phyloP scores from a whole-genome alignment of 1,140 invertebrate species.

The Zaprionus ghesquierei region DNA sequence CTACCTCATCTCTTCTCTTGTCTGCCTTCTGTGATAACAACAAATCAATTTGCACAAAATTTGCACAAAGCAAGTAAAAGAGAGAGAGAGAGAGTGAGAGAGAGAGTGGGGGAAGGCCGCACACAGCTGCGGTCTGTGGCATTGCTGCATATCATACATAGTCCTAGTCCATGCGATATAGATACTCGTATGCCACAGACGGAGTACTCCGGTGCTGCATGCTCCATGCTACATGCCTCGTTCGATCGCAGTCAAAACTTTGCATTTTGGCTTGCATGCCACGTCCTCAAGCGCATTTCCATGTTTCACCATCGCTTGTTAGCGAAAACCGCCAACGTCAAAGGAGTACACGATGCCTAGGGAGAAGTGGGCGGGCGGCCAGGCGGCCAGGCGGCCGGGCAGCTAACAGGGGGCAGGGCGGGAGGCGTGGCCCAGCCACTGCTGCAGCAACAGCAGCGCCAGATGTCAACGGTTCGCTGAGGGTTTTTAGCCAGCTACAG shows the following conservation, averaged over 20 bases:
- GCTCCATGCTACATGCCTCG: slow-evolving; percentile 29
- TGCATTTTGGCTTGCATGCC: slow-evolving; percentile 77
- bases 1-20: background rate
- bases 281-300: slow-evolving; percentile 75
- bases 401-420: background rate
- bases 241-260: slow-evolving; percentile 49
- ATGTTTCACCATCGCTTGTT: slow-evolving; percentile 71
- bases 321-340: slow-evolving; percentile 55
- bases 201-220: slow-evolving; percentile 43
- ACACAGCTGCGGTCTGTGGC: slow-evolving; percentile 27
- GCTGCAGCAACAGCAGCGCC: slow-evolving; percentile 28
- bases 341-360: slow-evolving; percentile 26
- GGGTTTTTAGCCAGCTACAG: slow-evolving; percentile 42
- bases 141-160: slow-evolving; percentile 27
- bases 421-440: background rate
- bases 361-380: background rate
- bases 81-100: background rate
- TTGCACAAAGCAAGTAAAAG: slow-evolving; percentile 56
- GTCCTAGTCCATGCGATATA: slow-evolving; percentile 45
- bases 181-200: slow-evolving; percentile 53
- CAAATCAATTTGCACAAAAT: slow-evolving; percentile 81
- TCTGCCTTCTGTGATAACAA: slow-evolving; percentile 63
- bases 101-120: background rate
- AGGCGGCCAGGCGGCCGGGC: background rate
- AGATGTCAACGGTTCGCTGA: slow-evolving; percentile 56